Percentiles rank a stretch among this genome's conserved stretches.
Conservation (phyloP, 2,113 vertebrate genomes). For the Engraulis encrasicolus region DNA sequence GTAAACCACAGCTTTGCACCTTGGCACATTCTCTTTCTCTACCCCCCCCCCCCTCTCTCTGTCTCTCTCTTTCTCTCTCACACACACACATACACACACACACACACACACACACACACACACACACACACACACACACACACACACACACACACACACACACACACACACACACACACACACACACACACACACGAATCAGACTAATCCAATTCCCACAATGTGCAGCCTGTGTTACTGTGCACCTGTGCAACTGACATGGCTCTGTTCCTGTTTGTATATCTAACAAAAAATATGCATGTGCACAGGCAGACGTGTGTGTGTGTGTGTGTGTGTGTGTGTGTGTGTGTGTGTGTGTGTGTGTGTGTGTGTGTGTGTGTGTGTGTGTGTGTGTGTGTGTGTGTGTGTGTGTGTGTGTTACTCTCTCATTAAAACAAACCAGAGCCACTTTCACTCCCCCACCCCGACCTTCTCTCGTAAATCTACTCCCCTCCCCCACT, state of each 20-base stretch:
- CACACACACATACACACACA: too few species aligned
- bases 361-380: slow-evolving; percentile 2
- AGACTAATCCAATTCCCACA: background rate
- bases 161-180: background rate
- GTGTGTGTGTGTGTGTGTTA: slow-evolving; percentile 2
- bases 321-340: background rate
- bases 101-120: too few species aligned
- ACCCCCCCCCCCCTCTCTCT: too few species aligned
- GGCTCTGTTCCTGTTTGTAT: background rate
- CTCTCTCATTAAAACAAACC: slow-evolving; percentile 3
- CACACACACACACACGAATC: slow-evolving; percentile 16
- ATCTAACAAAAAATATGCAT: background rate
- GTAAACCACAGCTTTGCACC: background rate
- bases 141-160: slow-evolving; percentile 14
- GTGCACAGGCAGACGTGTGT: background rate
- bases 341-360: background rate
- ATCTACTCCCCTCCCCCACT: slow-evolving; percentile 48
- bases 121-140: too few species aligned
- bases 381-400: slow-evolving; percentile 16
- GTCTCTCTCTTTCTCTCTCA: too few species aligned
- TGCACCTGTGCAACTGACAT: slow-evolving; percentile 22
- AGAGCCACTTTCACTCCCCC: slow-evolving; percentile 12
- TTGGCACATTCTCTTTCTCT: too few species aligned
- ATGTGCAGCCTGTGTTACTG: background rate
- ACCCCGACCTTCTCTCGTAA: slow-evolving; percentile 45